A percentile compares a stretch with the other conserved stretches of the same genome.
Conservation (phyloP, 1,140 invertebrate genomes). For the Trichonephila inaurata region DNA sequence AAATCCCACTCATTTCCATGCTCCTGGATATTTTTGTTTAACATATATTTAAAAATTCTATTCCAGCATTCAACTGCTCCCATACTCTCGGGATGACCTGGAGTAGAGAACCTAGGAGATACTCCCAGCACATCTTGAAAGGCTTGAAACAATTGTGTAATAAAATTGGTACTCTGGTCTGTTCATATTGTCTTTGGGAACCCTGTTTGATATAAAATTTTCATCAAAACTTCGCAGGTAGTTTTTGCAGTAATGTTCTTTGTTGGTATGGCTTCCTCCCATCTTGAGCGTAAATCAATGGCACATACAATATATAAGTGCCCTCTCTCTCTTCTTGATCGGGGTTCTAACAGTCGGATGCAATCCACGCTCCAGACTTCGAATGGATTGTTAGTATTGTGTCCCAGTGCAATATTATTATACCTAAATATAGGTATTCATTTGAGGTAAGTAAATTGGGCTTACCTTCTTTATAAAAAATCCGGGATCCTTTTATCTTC, state of each 20-base stretch:
- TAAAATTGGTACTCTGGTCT: background rate
- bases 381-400: no score
- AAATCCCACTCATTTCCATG: no score
- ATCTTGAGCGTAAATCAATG: background rate
- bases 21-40: background rate
- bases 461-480: no score
- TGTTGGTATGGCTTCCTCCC: background rate
- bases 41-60: background rate
- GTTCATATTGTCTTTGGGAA: no score
- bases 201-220: background rate
- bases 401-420: no score
- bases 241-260: background rate
- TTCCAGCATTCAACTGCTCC: no score
- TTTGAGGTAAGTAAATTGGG: no score
- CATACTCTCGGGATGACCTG: no score
- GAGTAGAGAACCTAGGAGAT: no score
- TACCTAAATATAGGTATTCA: no score
- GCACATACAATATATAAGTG: background rate
- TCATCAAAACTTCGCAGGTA: background rate
- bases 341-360: background rate
- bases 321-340: background rate
- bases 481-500: no score
- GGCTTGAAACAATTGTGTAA: no score
- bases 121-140: background rate
- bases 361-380: background rate